Evolutionary conservation across 2,113 vertebrate genomes (phyloP).

Genomic region (Myiagra hebetior): DNA sequence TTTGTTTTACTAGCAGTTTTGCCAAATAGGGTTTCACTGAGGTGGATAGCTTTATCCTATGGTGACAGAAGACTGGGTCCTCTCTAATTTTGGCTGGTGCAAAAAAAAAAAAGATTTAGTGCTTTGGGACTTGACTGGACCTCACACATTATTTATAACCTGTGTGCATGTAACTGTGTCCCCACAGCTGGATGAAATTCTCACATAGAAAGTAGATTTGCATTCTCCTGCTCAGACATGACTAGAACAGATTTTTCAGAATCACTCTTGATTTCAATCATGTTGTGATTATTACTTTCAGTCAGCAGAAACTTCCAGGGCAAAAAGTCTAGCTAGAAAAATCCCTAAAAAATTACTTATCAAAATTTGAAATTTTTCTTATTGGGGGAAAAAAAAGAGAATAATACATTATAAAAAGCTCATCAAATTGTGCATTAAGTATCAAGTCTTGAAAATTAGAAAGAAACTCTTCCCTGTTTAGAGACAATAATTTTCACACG

Average conservation of each 20-base stretch:
- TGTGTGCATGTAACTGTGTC: background rate
- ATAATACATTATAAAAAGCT: background rate
- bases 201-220: background rate
- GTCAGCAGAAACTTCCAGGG: background rate
- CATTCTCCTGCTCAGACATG: background rate
- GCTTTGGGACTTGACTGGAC: background rate
- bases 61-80: background rate
- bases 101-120: background rate
- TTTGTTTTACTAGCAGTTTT: background rate
- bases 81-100: background rate
- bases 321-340: background rate
- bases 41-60: background rate
- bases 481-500: background rate
- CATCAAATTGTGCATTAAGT: background rate
- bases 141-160: background rate
- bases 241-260: background rate
- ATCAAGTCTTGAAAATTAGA: background rate
- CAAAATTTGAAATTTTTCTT: background rate
- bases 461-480: background rate
- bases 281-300: background rate
- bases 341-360: background rate
- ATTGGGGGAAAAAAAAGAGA: fast-evolving
- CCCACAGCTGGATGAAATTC: background rate
- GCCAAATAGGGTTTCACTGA: background rate
- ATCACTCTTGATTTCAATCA: background rate